Conservation (phyloP, 2,113 vertebrate species). For the Neogobius melanostomus region DNA sequence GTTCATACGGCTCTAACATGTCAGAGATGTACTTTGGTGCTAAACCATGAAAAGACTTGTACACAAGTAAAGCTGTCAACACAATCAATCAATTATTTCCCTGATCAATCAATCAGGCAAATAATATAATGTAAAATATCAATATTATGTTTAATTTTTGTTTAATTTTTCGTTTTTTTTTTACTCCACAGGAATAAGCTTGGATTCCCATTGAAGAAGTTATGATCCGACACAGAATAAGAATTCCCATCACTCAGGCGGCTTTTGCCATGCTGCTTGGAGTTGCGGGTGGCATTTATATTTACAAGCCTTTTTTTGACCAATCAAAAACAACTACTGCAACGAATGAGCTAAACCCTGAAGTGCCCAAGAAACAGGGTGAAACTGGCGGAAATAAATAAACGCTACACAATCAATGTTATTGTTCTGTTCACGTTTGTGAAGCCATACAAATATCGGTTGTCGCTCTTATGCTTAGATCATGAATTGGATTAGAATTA, state of each 20-base stretch:
- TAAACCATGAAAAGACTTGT: too few relatives aligned
- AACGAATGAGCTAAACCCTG: slow-evolving; percentile 22
- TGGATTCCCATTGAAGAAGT: slow-evolving; percentile 6
- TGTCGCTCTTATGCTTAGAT: too few relatives aligned
- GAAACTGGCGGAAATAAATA: slow-evolving; percentile 26
- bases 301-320: slow-evolving; percentile 84
- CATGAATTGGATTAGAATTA: too few relatives aligned
- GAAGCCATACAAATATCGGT: too few relatives aligned
- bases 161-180: not conserved
- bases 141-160: too few relatives aligned
- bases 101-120: too few relatives aligned
- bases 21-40: too few relatives aligned
- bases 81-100: too few relatives aligned
- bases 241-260: slow-evolving; percentile 76
- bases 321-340: slow-evolving; percentile 28
- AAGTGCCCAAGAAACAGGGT: slow-evolving; percentile 33
- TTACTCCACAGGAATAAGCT: slow-evolving; percentile 29
- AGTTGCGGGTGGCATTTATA: slow-evolving; percentile 84
- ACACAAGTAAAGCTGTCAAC: too few relatives aligned
- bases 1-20: too few relatives aligned
- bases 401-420: not conserved
- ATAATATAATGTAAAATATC: too few relatives aligned
- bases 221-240: slow-evolving; percentile 74
- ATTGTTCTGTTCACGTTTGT: too few relatives aligned
- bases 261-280: slow-evolving; percentile 77